Conservation (phyloP, 2,113 vertebrate species). For the Albula goreensis region DNA sequence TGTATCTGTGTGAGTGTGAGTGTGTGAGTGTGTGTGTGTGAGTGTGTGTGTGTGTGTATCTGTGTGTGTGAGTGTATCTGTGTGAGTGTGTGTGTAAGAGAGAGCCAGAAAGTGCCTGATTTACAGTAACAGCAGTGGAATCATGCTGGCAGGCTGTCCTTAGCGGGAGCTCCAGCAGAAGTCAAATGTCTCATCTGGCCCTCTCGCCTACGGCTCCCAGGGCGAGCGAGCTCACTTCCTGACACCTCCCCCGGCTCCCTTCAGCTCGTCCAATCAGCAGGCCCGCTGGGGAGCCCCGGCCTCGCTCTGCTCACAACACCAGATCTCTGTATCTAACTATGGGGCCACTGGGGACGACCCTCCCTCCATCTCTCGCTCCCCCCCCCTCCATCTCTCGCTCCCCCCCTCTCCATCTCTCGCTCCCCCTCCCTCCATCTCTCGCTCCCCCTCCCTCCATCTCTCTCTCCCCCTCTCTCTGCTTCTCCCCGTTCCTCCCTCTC, state of each 20-base stretch:
- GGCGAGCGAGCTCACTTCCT: conserved; percentile 96
- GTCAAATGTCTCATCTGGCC: conserved; percentile 84
- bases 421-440: conserved; percentile 66
- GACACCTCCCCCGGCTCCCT: conserved; percentile 85
- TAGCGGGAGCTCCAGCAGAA: conserved; percentile 92
- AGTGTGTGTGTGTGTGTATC: background rate
- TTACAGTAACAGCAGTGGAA: conserved; percentile 74
- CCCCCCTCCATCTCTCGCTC: conserved; percentile 65
- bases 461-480: conserved; percentile 77
- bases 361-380: conserved; percentile 82
- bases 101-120: conserved; percentile 23
- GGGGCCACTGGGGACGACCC: conserved; percentile 88
- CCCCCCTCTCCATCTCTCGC: conserved; percentile 71
- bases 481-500: conserved; percentile 22
- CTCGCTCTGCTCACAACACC: conserved; percentile 74
- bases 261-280: conserved; percentile 88
- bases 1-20: conserved; percentile 39
- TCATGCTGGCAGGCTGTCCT: conserved; percentile 87
- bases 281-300: conserved; percentile 80
- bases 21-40: conserved; percentile 10
- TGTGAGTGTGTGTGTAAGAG: conserved; percentile 35
- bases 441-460: conserved; percentile 82
- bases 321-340: conserved; percentile 89
- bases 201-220: conserved; percentile 84
- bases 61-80: background rate